Conservation (phyloP, 2,113 vertebrate species). For the Proterorhinus semilunaris region DNA sequence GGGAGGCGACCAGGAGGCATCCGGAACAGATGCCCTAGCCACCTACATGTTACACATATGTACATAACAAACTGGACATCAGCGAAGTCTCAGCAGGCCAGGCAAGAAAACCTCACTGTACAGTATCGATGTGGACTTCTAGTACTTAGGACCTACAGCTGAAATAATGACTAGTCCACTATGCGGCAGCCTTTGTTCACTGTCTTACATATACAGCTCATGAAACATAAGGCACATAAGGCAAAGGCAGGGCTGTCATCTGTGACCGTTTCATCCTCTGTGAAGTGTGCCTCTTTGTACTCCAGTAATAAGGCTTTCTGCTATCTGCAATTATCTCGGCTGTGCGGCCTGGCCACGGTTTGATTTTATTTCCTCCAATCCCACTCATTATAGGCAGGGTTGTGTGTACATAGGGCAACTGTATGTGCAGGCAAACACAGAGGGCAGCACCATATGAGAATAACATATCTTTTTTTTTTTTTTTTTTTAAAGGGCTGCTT, state of each 20-base stretch:
- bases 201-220: background rate
- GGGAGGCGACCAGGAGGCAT: no score
- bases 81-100: no score
- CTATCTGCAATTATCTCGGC: conserved; percentile 2
- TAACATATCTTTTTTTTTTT: no score
- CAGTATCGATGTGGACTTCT: background rate
- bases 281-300: conserved; percentile 3
- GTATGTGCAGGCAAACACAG: background rate
- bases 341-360: background rate
- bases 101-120: background rate
- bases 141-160: background rate
- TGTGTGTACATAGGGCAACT: background rate
- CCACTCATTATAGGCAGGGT: background rate
- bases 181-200: background rate
- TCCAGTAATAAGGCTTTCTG: background rate
- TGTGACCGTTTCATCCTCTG: conserved; percentile 7
- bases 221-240: background rate
- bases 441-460: background rate
- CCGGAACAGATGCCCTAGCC: no score
- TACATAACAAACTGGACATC: no score
- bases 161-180: background rate
- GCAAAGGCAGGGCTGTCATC: background rate
- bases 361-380: background rate
- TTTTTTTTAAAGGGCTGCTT: no score
- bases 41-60: no score